Evolutionary conservation across 2,113 vertebrate genomes (phyloP).

Genomic region (Hippolais icterina): DNA sequence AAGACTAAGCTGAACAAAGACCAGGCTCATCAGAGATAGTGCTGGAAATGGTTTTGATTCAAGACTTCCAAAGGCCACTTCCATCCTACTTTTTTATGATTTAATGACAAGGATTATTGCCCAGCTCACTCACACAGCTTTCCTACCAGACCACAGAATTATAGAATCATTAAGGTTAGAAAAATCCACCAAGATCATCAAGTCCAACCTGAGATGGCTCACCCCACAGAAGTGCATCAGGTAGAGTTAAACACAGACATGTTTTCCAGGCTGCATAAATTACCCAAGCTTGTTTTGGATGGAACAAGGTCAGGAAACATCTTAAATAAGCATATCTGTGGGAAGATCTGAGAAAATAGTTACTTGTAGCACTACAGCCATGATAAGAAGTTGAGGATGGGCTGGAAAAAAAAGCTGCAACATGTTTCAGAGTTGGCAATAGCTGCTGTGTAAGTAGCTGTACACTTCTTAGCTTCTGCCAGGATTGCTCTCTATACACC

Average conservation of each 20-base stretch:
- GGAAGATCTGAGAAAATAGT: constrained; percentile 47
- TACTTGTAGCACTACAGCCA: constrained; percentile 1
- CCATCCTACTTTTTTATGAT: background rate
- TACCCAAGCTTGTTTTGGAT: constrained; percentile 2
- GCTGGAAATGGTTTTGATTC: background rate
- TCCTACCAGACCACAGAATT: background rate
- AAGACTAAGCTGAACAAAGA: background rate
- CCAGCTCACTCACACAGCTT: background rate
- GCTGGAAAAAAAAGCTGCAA: background rate
- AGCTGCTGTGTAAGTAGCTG: background rate
- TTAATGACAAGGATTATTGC: background rate
- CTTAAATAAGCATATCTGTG: constrained; percentile 19
- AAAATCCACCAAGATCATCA: background rate
- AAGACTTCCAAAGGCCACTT: background rate
- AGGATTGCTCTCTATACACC: background rate
- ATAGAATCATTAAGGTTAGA: background rate
- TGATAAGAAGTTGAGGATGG: background rate
- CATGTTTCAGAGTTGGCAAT: background rate
- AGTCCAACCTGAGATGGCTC: background rate
- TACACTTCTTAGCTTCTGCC: background rate
- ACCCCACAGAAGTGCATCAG: background rate
- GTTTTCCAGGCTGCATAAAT: background rate
- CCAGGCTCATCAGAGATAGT: background rate
- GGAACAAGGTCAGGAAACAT: constrained; percentile 28
- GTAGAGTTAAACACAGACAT: background rate